Percentiles rank a stretch among this genome's conserved stretches.
Evolutionary conservation across 2,113 vertebrate species (phyloP).

Genomic region (Noturus placidus): DNA sequence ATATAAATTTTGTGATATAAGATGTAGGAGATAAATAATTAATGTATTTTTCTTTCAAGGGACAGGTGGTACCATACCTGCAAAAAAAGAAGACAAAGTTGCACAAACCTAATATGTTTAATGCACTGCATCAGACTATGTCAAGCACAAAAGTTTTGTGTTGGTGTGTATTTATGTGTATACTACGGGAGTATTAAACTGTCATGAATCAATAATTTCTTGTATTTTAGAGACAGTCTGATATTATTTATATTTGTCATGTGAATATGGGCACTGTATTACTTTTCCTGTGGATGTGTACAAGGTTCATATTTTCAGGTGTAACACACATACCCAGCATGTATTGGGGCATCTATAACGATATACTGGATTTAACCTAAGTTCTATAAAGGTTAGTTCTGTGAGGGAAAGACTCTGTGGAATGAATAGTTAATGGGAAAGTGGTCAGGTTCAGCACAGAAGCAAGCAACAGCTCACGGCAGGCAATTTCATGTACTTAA

Average conservation of each 20-base stretch:
- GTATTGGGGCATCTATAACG: slow-evolving; percentile 50
- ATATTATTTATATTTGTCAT: slow-evolving; percentile 41
- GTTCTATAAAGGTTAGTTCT: background rate
- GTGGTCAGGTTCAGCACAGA: background rate
- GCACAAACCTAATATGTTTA: slow-evolving; percentile 49
- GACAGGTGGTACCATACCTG: slow-evolving; percentile 53
- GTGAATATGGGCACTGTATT: slow-evolving; percentile 46
- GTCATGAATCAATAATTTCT: slow-evolving; percentile 29
- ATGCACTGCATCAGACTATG: slow-evolving; percentile 56
- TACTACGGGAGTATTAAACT: background rate
- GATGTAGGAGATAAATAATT: slow-evolving; percentile 72
- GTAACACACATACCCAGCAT: background rate
- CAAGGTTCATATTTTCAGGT: slow-evolving; percentile 41
- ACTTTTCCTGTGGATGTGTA: slow-evolving; percentile 35
- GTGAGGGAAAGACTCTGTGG: background rate
- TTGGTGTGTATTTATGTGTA: background rate
- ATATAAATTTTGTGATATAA: slow-evolving; percentile 65
- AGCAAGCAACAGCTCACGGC: background rate
- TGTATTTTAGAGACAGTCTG: background rate
- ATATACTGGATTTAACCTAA: slow-evolving; percentile 43
- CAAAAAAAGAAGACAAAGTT: slow-evolving; percentile 55
- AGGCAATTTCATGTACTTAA: background rate
- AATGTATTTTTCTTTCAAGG: slow-evolving; percentile 56
- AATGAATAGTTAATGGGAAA: background rate
- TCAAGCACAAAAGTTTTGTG: background rate